Percentiles rank a stretch among this genome's conserved stretches.
These are phyloP conservation scores for Alosa sapidissima DNA, from an alignment of 2,797 vertebrate species.

Conservation along the genomic window DNA sequence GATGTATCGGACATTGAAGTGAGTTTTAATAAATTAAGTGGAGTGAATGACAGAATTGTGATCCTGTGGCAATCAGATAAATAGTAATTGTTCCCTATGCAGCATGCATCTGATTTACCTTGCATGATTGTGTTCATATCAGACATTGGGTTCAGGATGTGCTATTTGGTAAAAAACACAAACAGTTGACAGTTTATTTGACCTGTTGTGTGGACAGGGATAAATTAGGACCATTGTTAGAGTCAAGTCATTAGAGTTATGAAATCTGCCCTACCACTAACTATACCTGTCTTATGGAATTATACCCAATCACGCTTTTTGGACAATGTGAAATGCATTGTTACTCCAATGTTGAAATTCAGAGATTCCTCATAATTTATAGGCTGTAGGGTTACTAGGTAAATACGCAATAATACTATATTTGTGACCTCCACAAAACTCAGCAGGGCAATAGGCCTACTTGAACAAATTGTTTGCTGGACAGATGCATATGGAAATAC, in stretches of 20 bases:
- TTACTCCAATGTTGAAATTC: neutral
- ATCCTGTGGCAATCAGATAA: neutral
- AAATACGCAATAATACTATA: neutral
- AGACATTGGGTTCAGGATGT: neutral
- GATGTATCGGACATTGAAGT: neutral
- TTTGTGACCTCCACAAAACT: neutral
- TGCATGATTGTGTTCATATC: neutral
- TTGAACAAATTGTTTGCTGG: neutral
- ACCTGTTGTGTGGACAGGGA: neutral
- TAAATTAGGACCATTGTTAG: neutral
- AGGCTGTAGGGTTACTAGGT: neutral
- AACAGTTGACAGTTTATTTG: no score
- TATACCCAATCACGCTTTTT: neutral
- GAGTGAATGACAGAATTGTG: neutral
- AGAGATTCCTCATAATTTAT: neutral
- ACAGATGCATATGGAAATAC: neutral
- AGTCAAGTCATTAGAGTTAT: no score
- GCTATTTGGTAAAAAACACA: neutral
- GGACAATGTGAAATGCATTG: neutral
- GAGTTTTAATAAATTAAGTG: neutral
- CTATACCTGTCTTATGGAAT: no score
- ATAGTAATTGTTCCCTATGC: neutral
- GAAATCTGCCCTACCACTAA: no score
- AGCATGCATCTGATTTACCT: neutral
- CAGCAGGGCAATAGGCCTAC: neutral